These are phyloP conservation scores for Tolmerus cingulatus DNA, from an alignment of 2,888 invertebrate genomes.

Conservation along the genomic window DNA sequence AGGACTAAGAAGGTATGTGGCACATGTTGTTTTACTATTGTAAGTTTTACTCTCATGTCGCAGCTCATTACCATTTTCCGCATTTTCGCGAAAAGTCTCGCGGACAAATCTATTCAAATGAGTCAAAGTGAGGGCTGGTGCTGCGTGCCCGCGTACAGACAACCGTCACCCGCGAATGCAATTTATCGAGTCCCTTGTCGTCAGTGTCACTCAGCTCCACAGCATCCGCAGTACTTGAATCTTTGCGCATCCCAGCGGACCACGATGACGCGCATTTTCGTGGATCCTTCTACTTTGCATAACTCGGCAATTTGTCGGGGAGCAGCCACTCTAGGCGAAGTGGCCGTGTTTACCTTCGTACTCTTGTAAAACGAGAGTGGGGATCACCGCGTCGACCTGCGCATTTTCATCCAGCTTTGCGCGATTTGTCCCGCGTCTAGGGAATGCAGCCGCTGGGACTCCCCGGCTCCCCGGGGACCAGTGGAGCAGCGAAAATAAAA, in stretches of 20 bases:
- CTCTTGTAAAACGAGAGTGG: constrained; percentile 43
- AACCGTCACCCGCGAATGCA: not conserved
- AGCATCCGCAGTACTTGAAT: not conserved
- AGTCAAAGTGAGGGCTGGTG: not conserved
- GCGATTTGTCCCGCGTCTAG: not conserved
- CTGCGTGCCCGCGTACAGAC: not conserved
- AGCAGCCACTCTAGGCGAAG: constrained; percentile 17
- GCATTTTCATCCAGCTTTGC: not conserved
- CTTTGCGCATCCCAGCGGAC: constrained; percentile 9
- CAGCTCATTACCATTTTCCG: constrained; percentile 42
- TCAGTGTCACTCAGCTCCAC: constrained; percentile 33
- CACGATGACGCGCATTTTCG: constrained; percentile 17
- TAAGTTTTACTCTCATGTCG: too few species aligned
- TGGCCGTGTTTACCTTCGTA: constrained; percentile 26
- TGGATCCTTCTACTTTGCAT: constrained; percentile 26
- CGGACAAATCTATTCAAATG: constrained; percentile 39
- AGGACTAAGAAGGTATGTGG: too few species aligned
- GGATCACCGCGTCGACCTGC: not conserved
- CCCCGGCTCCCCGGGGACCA: not conserved
- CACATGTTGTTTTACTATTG: too few species aligned
- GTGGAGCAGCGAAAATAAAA: not conserved
- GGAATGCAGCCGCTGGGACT: not conserved
- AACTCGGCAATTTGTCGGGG: constrained; percentile 43
- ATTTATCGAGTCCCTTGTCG: not conserved
- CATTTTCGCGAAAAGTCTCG: constrained; percentile 38